Evolutionary conservation across 2,113 vertebrate genomes (phyloP), one percentile per base, ranked within the genome.

Genomic region (Ailuropoda melanoleuca): DNA sequence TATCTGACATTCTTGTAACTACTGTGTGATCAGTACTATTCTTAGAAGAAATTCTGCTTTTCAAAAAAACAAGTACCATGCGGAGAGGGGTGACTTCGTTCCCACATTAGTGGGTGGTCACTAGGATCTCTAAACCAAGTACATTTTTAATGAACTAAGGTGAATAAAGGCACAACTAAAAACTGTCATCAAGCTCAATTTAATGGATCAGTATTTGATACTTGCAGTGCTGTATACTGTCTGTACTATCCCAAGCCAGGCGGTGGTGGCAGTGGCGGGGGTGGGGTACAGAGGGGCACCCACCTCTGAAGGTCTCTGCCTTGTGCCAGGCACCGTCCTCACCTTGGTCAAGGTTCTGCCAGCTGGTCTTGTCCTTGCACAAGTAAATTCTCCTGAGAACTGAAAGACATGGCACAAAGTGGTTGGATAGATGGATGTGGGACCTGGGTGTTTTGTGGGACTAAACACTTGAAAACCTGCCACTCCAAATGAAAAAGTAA

Each of bases 41-140:
- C 97, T 98, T 98, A 90, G 98, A 99, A 75, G 95, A 98, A 98
- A 98, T 82, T 95, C 98, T 98, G 98, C 97, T 98, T 90, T 98
- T 97, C 97, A 95, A 98, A 98, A 80, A 78, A 55, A 95, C 95
- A 98, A 97, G 4, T 98, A 98, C 97, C 97, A 50, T 89, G 94
- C 95, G 74, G 84, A 96, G 31, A 97, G 18, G 98, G 98, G 97
- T 90, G 95, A 92, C 90, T 97, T 95, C 80, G 82, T 93, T 90
- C 96, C 98, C 97, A 19, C 78, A 24, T 96, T 84, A 3, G 81
- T 0, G 24, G 6, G 93, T 96, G 94, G 78, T 98, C 95, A 93
- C 98, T 97, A 77, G 93, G 84, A 48, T 94, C 62, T 97, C 78
- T 80, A 78, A 88, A 82, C 48, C 24, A 55, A 89, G 70, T 77